Base-by-base conservation (phyloP, 1,140 invertebrate species). In the Zaprionus lachaisei region DNA sequence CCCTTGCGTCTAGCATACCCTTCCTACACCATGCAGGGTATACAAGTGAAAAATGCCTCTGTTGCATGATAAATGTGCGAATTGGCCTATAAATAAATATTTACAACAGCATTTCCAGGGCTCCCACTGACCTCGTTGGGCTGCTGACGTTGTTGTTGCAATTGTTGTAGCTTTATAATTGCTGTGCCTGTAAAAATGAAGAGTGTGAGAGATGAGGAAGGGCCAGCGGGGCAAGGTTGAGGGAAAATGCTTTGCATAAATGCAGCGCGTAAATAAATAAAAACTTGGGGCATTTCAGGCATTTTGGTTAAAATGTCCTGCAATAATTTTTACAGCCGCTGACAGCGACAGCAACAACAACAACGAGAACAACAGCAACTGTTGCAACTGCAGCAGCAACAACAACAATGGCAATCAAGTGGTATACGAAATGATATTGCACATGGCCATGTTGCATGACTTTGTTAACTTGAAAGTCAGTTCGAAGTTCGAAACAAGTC, bases 391-490 rank as follows among this genome's bases (percentile, higher is more conserved):
- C 20, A 22, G 20, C 66, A 34, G 20, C 66, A 41, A 37, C 28
- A 70, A 72, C 76, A 76, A 73, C 37, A 73, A 68, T 69, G 65
- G 69, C 67, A 66, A 41, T 62, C 62, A 71, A 63, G 68, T 28
- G 49, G 34, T 61, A 31, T 28, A 24, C 57, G 60, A 70, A 70
- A 38, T 71, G 73, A 60, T 64, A 70, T 63, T 73, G 64, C 75
- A 77, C 75, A 77, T 87, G 85, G 66, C 85, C 84, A 67, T 89
- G 84, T 90, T 89, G 84, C 84, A 89, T 89, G 84, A 89, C 81
- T 89, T 81, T 87, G 83, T 83, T 80, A 87, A 87, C 83, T 85
- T 77, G 85, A 89, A 81, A 89, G 77, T 77, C 81, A 73, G 72
- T 81, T 77, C 75, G 72, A 67, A 85, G 83, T 86, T 83, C 80